Evolutionary conservation across 2,113 vertebrate species (phyloP).

Genomic region (Osmerus eperlanus): DNA sequence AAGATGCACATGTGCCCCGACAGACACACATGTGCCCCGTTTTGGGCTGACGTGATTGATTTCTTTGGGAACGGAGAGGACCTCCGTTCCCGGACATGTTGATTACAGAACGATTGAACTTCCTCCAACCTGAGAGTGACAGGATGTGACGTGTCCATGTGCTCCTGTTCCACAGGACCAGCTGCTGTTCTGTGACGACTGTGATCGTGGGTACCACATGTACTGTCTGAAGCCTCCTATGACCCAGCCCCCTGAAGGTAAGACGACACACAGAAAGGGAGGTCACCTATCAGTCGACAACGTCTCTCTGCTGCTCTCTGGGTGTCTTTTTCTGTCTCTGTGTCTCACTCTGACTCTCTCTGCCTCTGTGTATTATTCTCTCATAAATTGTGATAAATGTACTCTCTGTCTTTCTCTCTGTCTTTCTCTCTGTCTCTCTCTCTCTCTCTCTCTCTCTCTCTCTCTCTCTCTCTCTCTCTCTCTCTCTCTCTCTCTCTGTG

Average conservation of each 20-base stretch:
- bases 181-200: constrained; percentile 98
- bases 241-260: constrained; percentile 96
- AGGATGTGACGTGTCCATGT: too few species aligned
- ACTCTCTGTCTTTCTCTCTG: too few species aligned
- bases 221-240: constrained; percentile 97
- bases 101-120: too few species aligned
- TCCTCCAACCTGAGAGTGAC: too few species aligned
- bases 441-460: neutral
- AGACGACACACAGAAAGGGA: constrained; percentile 7
- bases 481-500: neutral
- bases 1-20: neutral
- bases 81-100: too few species aligned
- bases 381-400: too few species aligned
- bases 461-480: constrained; percentile 1
- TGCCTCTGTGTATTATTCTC: too few species aligned
- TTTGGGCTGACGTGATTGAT: neutral
- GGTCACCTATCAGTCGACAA: neutral
- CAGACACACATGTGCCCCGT: too few species aligned
- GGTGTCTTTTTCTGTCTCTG: neutral
- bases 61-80: too few species aligned
- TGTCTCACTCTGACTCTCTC: neutral
- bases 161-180: constrained; percentile 76
- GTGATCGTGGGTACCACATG: constrained; percentile 98
- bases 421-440: too few species aligned
- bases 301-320: too few species aligned